A percentile compares a stretch with the other conserved stretches of the same genome.
These are phyloP conservation scores for Cichlasoma orientale DNA, from an alignment of 2,797 vertebrate genomes.

Conservation along the genomic window DNA sequence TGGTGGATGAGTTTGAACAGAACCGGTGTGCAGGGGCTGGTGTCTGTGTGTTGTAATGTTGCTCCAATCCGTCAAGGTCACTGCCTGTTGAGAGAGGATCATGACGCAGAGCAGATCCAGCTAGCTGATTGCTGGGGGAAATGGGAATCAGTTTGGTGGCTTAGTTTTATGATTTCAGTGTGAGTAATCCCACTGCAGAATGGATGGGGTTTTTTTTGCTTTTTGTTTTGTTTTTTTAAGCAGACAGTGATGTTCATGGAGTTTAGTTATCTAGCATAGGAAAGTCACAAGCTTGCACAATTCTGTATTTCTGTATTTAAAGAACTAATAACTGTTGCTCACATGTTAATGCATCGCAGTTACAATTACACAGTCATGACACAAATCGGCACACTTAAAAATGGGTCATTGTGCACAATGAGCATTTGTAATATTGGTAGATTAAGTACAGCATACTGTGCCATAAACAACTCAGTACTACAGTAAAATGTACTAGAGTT, in stretches of 20 bases:
- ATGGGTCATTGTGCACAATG: neutral
- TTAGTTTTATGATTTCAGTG: slow-evolving; percentile 69
- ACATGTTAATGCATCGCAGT: neutral
- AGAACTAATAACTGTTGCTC: too few species aligned
- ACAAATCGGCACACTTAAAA: neutral
- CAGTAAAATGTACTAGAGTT: neutral
- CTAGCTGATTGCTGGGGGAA: slow-evolving; percentile 59
- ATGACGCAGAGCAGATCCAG: slow-evolving; percentile 59
- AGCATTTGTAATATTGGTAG: neutral
- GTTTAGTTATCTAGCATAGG: slow-evolving; percentile 45
- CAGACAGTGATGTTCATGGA: slow-evolving; percentile 51
- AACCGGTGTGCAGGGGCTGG: slow-evolving; percentile 4
- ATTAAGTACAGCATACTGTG: neutral
- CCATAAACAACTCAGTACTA: neutral
- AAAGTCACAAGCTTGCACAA: slow-evolving; percentile 27
- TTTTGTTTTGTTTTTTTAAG: slow-evolving; percentile 19
- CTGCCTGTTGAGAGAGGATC: slow-evolving; percentile 48
- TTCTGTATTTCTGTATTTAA: neutral
- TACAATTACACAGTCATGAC: neutral
- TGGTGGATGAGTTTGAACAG: slow-evolving; percentile 16
- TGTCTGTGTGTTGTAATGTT: slow-evolving; percentile 23
- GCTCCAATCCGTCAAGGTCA: slow-evolving; percentile 67
- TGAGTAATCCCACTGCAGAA: slow-evolving; percentile 60
- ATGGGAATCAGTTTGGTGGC: slow-evolving; percentile 69
- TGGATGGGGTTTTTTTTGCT: slow-evolving; percentile 22